Evolutionary conservation across 2,888 invertebrate genomes (phyloP).

Genomic region (Mimas tiliae): DNA sequence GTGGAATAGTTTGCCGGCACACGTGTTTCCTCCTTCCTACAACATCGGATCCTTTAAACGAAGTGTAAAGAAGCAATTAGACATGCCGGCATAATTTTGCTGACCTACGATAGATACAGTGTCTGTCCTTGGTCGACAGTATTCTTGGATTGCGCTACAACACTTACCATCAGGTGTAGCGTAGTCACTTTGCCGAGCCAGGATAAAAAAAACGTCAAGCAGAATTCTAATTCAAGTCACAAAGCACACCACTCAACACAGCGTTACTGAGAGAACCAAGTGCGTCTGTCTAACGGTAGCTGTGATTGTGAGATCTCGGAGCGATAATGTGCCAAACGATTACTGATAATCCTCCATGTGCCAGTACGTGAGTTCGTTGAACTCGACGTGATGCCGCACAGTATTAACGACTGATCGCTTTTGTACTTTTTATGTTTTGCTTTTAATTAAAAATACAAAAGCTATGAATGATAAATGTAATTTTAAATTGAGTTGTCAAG

Average conservation of each 20-base stretch:
- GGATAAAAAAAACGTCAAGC: too few relatives aligned
- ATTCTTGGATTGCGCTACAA: too few relatives aligned
- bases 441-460: slow-evolving; percentile 11
- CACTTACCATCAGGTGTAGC: too few relatives aligned
- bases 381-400: background rate
- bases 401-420: slow-evolving; percentile 2
- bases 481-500: background rate
- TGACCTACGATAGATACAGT: too few relatives aligned
- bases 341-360: slow-evolving; percentile 39
- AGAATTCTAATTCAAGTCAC: too few relatives aligned
- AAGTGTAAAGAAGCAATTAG: too few relatives aligned
- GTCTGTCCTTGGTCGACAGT: too few relatives aligned
- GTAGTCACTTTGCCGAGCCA: too few relatives aligned
- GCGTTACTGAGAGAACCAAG: slow-evolving; percentile 37
- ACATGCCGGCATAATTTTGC: too few relatives aligned
- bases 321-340: slow-evolving; percentile 45
- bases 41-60: too few relatives aligned
- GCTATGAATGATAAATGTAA: background rate
- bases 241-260: background rate
- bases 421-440: background rate
- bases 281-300: slow-evolving; percentile 47
- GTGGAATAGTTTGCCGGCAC: too few relatives aligned
- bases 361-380: slow-evolving; percentile 27
- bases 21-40: too few relatives aligned
- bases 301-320: slow-evolving; percentile 42